Evolutionary conservation across 2,888 invertebrate species (phyloP).

Genomic region (Nebria brevicollis): DNA sequence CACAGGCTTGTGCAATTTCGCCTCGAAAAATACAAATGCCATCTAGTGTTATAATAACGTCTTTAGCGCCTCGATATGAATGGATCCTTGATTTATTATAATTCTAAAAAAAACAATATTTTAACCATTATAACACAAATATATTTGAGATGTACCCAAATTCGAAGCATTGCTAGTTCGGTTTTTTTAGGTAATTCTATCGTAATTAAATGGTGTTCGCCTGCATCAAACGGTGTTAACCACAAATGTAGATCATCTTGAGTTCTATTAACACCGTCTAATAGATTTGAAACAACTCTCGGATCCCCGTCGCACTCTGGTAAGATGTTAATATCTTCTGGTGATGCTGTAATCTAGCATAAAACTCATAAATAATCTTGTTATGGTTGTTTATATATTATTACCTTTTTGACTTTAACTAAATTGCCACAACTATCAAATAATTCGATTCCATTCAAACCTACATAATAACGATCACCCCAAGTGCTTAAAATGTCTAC

Average conservation of each 20-base stretch:
- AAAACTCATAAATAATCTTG: constrained; percentile 23
- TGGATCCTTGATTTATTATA: constrained; percentile 90
- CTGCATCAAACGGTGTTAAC: constrained; percentile 73
- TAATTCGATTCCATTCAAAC: constrained; percentile 81
- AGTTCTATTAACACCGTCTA: constrained; percentile 78
- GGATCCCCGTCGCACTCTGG: constrained; percentile 74
- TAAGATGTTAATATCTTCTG: constrained; percentile 72
- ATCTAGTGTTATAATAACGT: constrained; percentile 77
- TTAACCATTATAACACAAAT: background rate
- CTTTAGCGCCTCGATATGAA: constrained; percentile 79
- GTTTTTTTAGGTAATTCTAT: constrained; percentile 68
- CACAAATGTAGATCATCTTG: constrained; percentile 82
- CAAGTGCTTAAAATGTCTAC: constrained; percentile 79
- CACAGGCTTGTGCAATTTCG: constrained; percentile 82
- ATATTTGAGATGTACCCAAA: constrained; percentile 68
- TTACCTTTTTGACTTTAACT: constrained; percentile 71
- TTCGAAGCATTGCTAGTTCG: constrained; percentile 72
- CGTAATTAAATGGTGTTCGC: constrained; percentile 70
- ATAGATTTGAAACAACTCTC: constrained; percentile 70
- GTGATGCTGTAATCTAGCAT: constrained; percentile 66
- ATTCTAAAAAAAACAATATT: constrained; percentile 69
- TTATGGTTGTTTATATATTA: background rate
- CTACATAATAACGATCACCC: constrained; percentile 84
- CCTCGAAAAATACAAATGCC: constrained; percentile 78
- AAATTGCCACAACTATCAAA: constrained; percentile 73